These are phyloP conservation scores for Herpailurus yagouaroundi DNA, from an alignment of 2,113 vertebrate species.

Conservation along the genomic window DNA sequence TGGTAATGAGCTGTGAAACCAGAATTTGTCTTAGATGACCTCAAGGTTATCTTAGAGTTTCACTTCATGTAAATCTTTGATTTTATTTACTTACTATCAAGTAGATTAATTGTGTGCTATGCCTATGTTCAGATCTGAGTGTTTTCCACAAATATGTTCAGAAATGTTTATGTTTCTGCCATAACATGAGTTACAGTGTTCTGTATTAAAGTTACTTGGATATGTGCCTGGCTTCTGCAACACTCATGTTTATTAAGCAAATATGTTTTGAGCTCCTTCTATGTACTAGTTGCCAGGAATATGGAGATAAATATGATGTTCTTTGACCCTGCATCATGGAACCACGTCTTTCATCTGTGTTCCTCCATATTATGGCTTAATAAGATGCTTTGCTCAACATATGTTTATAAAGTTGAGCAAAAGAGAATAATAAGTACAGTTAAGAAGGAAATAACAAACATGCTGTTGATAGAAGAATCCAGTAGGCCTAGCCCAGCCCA, in stretches of 20 bases:
- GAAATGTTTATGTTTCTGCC: not conserved
- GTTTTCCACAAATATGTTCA: not conserved
- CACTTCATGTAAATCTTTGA: not conserved
- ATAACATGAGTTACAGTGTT: not conserved
- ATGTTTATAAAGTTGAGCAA: not conserved
- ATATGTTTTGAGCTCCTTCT: not conserved
- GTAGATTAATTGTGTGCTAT: not conserved
- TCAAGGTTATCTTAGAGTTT: not conserved
- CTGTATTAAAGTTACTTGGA: not conserved
- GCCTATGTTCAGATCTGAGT: not conserved
- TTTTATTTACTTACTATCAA: not conserved
- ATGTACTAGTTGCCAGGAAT: not conserved
- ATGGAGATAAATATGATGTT: not conserved
- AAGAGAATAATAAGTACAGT: not conserved
- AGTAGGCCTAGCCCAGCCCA: not conserved
- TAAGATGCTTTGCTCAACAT: not conserved
- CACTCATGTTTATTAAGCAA: not conserved
- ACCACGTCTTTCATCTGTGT: not conserved
- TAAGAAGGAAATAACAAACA: not conserved
- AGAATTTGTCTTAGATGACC: not conserved
- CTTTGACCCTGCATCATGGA: not conserved
- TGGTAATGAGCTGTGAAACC: not conserved
- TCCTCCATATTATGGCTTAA: not conserved
- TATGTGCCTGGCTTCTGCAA: not conserved
- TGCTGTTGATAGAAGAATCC: not conserved